phyloP scores from a whole-genome alignment of 2,888 invertebrate genomes.

The Leucoptera coffeella region DNA sequence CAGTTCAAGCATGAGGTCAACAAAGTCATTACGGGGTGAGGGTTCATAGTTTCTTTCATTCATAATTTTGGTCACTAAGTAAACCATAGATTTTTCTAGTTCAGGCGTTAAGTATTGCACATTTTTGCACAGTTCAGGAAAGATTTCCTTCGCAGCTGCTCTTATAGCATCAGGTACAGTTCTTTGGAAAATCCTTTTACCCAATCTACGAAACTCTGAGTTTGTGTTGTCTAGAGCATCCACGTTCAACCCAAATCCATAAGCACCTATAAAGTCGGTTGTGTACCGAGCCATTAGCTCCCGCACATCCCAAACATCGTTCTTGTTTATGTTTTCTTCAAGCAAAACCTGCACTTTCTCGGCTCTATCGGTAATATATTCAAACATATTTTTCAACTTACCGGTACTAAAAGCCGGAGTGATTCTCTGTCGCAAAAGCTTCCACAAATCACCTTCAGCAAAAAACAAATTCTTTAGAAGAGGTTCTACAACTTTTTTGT shows the following conservation, averaged over 20 bases:
- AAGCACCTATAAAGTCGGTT: conserved; percentile 35
- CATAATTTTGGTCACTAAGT: conserved; percentile 20
- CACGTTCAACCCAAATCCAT: conserved; percentile 35
- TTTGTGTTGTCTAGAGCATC: conserved; percentile 26
- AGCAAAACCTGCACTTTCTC: conserved; percentile 24
- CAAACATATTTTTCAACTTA: conserved; percentile 37
- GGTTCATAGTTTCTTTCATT: conserved; percentile 22
- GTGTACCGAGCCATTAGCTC: conserved; percentile 40
- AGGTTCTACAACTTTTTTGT: conserved; percentile 26
- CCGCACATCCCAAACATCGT: conserved; percentile 22
- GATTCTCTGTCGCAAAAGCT: conserved; percentile 26
- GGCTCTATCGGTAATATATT: conserved; percentile 27
- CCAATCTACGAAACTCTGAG: conserved; percentile 28
- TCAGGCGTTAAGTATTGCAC: conserved; percentile 19
- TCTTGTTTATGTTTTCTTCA: conserved; percentile 14
- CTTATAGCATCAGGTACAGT: conserved; percentile 17
- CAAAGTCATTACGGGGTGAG: conserved; percentile 31
- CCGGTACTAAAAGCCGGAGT: conserved; percentile 33
- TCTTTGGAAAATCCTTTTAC: conserved; percentile 27
- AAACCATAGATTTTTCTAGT: conserved; percentile 18
- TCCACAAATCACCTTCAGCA: conserved; percentile 35
- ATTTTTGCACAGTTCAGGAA: conserved; percentile 26
- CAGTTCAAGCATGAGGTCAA: conserved; percentile 29
- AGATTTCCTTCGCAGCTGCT: conserved; percentile 20
- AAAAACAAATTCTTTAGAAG: conserved; percentile 30